Conservation (phyloP, 2,797 vertebrate genomes). For the Aselliscus stoliczkanus region DNA sequence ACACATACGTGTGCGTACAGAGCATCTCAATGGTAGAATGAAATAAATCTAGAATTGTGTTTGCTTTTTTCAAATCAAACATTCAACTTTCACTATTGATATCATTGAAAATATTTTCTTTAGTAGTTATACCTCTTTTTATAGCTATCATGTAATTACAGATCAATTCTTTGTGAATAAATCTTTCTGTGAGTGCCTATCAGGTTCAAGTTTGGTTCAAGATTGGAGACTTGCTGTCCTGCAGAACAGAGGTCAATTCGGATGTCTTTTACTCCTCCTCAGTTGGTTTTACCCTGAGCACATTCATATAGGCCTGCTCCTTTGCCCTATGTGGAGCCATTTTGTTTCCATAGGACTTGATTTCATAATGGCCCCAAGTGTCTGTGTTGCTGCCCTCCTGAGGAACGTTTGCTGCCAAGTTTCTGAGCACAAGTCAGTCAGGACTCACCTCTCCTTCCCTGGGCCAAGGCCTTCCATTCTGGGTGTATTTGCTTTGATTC, state of each 20-base stretch:
- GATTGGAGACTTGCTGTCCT: background rate
- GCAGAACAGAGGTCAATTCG: background rate
- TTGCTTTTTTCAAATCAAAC: background rate
- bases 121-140: background rate
- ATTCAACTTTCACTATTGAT: background rate
- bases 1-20: background rate
- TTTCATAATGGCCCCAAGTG: slow-evolving; percentile 5
- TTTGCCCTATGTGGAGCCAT: background rate
- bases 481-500: slow-evolving; percentile 97
- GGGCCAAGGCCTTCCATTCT: slow-evolving; percentile 96
- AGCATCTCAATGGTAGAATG: background rate
- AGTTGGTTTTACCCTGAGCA: background rate
- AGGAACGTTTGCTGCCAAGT: slow-evolving; percentile 38
- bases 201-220: background rate
- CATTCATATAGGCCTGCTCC: background rate
- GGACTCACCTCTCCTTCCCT: slow-evolving; percentile 96
- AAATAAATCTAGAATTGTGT: background rate
- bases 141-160: background rate
- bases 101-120: background rate
- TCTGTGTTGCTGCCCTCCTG: slow-evolving; percentile 11
- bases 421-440: slow-evolving; percentile 34
- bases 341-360: background rate
- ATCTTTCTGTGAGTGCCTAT: background rate
- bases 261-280: background rate
- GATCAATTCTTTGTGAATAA: background rate